phyloP scores from a whole-genome alignment of 2,797 vertebrate genomes.

The Sarcophilus harrisii region DNA sequence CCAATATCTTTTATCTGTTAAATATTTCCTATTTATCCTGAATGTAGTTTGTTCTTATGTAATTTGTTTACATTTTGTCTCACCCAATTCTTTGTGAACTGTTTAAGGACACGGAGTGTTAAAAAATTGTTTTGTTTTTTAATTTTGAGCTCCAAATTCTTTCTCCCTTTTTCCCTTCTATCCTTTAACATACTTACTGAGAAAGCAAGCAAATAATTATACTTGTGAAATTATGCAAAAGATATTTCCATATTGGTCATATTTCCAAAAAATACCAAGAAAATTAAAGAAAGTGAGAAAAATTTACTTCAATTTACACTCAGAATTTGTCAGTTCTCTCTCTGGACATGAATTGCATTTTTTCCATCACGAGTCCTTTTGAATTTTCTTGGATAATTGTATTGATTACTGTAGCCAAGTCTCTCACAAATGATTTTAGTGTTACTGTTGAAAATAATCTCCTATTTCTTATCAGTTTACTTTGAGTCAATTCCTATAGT shows the following conservation, averaged over 20 bases:
- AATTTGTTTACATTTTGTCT: not conserved
- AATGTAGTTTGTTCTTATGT: not conserved
- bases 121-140: not conserved
- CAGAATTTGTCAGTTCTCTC: not conserved
- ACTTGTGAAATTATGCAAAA: not conserved
- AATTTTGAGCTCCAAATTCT: not conserved
- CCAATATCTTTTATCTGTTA: not conserved
- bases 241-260: not conserved
- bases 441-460: not conserved
- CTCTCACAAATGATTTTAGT: not conserved
- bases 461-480: not conserved
- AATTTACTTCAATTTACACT: not conserved
- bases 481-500: not conserved
- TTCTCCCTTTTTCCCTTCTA: not conserved
- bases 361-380: not conserved
- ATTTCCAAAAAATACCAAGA: not conserved
- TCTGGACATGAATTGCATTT: not conserved
- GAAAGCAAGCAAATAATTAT: not conserved
- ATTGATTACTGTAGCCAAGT: not conserved
- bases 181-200: not conserved
- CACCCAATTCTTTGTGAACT: not conserved
- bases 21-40: not conserved
- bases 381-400: not conserved
- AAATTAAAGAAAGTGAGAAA: not conserved
- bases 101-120: not conserved